phyloP scores from a whole-genome alignment of 2,113 vertebrate species.

The Melanostigma gelatinosum region DNA sequence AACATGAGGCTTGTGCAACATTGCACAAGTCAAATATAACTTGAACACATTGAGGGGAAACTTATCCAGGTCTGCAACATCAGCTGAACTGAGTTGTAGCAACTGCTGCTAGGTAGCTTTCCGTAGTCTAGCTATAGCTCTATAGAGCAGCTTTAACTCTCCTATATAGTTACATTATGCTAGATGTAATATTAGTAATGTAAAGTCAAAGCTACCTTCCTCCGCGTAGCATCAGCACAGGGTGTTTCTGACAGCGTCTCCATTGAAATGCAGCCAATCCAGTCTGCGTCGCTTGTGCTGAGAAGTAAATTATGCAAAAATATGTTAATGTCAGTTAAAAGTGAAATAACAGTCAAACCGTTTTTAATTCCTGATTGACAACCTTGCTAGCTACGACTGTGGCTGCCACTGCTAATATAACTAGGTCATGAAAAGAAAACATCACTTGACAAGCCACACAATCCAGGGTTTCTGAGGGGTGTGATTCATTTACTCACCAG shows the following conservation, averaged over 20 bases:
- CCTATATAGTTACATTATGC: background rate
- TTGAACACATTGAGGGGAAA: background rate
- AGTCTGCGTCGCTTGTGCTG: background rate
- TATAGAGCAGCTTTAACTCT: background rate
- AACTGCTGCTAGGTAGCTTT: constrained; percentile 33
- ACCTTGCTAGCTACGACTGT: background rate
- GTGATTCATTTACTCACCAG: background rate
- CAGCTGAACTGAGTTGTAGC: constrained; percentile 38
- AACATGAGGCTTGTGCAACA: background rate
- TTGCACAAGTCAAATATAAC: background rate
- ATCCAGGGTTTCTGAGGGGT: background rate
- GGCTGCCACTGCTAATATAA: background rate
- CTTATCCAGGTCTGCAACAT: constrained; percentile 21
- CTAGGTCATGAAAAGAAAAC: constrained; percentile 28
- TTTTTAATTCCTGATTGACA: background rate
- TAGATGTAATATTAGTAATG: background rate
- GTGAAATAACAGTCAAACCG: background rate
- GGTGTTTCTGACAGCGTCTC: constrained; percentile 64
- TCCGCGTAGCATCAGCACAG: constrained; percentile 31
- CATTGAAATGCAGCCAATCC: constrained; percentile 58
- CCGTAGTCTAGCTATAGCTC: background rate
- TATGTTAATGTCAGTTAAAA: background rate
- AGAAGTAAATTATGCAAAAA: background rate
- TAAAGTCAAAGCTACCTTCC: constrained; percentile 60
- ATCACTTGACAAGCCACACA: constrained; percentile 24